A percentile compares a stretch with the other conserved stretches of the same genome.
phyloP scores from a whole-genome alignment of 2,797 vertebrate species.

The Sebastes baramenuke region DNA sequence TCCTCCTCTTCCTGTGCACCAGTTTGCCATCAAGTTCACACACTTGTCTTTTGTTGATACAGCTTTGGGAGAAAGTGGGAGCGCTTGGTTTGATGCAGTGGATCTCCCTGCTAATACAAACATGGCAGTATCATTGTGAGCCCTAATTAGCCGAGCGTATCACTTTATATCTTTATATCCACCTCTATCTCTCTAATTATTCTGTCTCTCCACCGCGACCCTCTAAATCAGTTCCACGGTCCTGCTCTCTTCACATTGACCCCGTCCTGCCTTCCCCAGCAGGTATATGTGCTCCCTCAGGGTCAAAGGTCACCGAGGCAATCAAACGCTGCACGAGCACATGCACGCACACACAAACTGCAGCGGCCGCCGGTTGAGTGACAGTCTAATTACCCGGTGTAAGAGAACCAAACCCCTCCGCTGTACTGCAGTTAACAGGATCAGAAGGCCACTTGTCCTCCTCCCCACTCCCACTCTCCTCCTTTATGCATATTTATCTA shows the following conservation, averaged over 20 bases:
- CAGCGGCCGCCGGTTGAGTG: conserved; percentile 57
- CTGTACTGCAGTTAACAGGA: conserved; percentile 55
- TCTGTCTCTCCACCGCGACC: background rate
- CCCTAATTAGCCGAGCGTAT: background rate
- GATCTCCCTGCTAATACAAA: background rate
- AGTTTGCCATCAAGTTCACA: background rate
- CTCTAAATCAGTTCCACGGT: no score
- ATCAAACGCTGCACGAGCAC: conserved; percentile 35
- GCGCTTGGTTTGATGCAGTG: background rate
- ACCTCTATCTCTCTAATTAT: background rate
- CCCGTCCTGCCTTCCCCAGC: background rate
- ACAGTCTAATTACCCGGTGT: conserved; percentile 68
- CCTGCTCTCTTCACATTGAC: background rate
- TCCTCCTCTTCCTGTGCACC: background rate
- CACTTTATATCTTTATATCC: background rate
- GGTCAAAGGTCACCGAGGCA: conserved; percentile 50
- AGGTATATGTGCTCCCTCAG: conserved; percentile 27
- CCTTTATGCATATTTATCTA: conserved; percentile 41
- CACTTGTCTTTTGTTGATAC: background rate
- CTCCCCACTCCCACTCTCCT: background rate
- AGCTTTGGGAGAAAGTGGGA: background rate
- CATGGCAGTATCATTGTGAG: background rate
- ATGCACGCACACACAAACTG: background rate
- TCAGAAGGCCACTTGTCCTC: conserved; percentile 51
- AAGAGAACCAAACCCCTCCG: conserved; percentile 36